phyloP scores from a whole-genome alignment of 2,888 invertebrate genomes.

The Eueremaeus valkanovi region DNA sequence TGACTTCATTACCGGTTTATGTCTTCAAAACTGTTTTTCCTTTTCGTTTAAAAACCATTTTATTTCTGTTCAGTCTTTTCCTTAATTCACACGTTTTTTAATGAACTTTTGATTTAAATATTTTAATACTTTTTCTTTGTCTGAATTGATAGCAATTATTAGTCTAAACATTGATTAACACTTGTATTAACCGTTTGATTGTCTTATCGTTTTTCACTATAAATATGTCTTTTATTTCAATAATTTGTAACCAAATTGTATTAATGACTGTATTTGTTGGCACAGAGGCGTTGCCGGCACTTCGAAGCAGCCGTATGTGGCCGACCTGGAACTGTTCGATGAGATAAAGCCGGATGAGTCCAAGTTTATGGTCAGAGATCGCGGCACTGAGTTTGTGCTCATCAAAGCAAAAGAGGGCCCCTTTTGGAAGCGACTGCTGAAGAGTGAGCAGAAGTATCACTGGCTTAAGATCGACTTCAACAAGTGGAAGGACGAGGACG shows the following conservation, averaged over 20 bases:
- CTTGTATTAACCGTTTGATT: not conserved
- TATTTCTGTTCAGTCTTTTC: not conserved
- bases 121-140: not conserved
- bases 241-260: not conserved
- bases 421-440: conserved; percentile 83
- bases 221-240: conserved; percentile 5
- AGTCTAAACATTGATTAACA: not conserved
- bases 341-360: conserved; percentile 73
- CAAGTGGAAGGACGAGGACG: conserved; percentile 96
- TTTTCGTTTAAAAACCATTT: too few species aligned
- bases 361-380: conserved; percentile 55
- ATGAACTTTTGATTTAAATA: not conserved
- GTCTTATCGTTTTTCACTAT: too few species aligned
- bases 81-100: not conserved
- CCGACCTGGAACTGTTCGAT: conserved; percentile 76
- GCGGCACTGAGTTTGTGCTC: conserved; percentile 58
- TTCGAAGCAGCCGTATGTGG: conserved; percentile 78
- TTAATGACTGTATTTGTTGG: not conserved
- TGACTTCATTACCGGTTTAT: conserved; percentile 21
- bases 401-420: conserved; percentile 63
- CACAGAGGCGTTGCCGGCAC: conserved; percentile 70
- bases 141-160: not conserved
- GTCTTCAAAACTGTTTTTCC: conserved; percentile 16
- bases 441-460: conserved; percentile 82
- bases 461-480: conserved; percentile 97